phyloP scores from a whole-genome alignment of 2,888 invertebrate species.

The Lymantria monacha region DNA sequence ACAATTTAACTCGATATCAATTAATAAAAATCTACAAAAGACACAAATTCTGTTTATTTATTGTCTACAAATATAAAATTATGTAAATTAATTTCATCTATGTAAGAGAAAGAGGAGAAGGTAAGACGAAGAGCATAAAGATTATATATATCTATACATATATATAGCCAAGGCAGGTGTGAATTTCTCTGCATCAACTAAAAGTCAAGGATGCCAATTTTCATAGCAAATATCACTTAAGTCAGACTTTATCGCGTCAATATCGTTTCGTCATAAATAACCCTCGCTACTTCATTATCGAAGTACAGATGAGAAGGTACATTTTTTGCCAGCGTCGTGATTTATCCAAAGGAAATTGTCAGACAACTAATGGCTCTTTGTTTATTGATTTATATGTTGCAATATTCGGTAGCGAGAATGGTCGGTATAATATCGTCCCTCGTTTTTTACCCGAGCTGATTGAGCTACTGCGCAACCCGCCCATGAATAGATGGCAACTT shows the following conservation, averaged over 20 bases:
- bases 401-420: slow-evolving; percentile 77
- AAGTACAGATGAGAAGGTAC: slow-evolving; percentile 48
- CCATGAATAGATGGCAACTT: slow-evolving; percentile 37
- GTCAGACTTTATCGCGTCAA: slow-evolving; percentile 29
- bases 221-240: too few species aligned
- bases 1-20: too few species aligned
- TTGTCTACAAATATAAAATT: too few species aligned
- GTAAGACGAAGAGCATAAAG: too few species aligned
- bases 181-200: too few species aligned
- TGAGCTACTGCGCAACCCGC: slow-evolving; percentile 62
- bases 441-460: slow-evolving; percentile 58
- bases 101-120: too few species aligned
- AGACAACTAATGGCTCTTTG: slow-evolving; percentile 80
- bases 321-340: slow-evolving; percentile 67
- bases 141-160: too few species aligned
- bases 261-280: slow-evolving; percentile 43
- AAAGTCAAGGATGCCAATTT: too few species aligned
- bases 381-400: slow-evolving; percentile 78
- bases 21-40: too few species aligned
- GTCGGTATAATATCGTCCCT: slow-evolving; percentile 57
- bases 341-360: slow-evolving; percentile 80
- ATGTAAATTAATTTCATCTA: too few species aligned
- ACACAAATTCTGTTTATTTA: too few species aligned
- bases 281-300: slow-evolving; percentile 57
- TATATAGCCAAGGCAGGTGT: too few species aligned